A percentile compares a stretch with the other conserved stretches of the same genome.
Evolutionary conservation across 2,113 vertebrate genomes (phyloP).

Genomic region (Lanius ludovicianus): DNA sequence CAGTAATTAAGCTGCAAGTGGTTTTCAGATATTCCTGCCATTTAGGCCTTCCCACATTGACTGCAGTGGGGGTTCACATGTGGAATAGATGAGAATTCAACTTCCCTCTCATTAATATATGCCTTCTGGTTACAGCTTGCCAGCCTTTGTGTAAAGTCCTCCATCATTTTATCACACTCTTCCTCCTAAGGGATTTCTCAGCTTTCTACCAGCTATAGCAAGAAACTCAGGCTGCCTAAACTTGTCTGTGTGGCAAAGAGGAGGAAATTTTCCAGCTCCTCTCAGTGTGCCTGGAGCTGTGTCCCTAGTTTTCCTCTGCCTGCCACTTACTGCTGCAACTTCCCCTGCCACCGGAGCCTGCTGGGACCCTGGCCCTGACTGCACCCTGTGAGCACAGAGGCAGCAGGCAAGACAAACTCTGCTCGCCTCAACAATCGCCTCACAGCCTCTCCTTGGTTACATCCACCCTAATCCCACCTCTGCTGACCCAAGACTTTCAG

Average conservation of each 20-base stretch:
- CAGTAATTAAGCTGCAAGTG: background rate
- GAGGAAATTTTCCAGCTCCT: background rate
- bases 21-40: background rate
- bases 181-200: slow-evolving; percentile 9
- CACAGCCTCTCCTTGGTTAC: background rate
- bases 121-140: slow-evolving; percentile 25
- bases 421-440: background rate
- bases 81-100: background rate
- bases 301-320: background rate
- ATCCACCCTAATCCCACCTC: background rate
- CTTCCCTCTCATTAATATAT: background rate
- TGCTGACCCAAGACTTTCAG: background rate
- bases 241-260: background rate
- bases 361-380: background rate
- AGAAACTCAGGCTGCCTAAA: background rate
- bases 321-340: background rate
- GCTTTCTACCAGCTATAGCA: background rate
- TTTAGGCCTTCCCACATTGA: background rate
- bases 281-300: background rate
- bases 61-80: background rate
- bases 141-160: background rate
- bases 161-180: background rate
- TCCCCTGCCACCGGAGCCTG: background rate
- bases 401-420: background rate
- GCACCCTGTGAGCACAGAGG: background rate